Base-by-base conservation (phyloP, 2,888 invertebrate species). In the Ecliptopera silaceata region DNA sequence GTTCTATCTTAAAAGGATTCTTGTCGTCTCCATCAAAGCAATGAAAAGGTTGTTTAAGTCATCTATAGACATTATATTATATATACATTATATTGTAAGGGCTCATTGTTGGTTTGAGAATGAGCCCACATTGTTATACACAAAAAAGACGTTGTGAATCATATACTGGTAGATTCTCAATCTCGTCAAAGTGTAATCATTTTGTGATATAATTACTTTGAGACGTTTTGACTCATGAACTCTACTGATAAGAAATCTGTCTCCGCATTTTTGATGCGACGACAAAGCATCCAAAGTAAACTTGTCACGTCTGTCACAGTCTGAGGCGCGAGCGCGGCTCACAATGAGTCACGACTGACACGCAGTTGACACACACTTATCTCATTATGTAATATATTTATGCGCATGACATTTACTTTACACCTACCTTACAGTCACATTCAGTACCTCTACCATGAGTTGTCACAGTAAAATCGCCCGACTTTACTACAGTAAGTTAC, bases 11-110 rank as follows among this genome's bases (percentile, higher is more conserved):
- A 44, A 38, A 38, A 31, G 49, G 32, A 50, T 18, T 44, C 29
- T 38, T 44, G 44, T 44, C 38, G 44, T 44, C 44, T 29, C 26
- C 18, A 18, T 52, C 22, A 44, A 52, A 52, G 51, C 17, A 31
- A 44, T 36, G 18, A 52, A 52, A 44, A 15, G 10, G 48, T 22
- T 22, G 45, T 46, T 45, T 45, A 45, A 32, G 8, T 15, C 31
- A 10, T 26, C 12, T 36, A 22, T 38, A 36, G 11, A 6, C 22
- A 12, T 42, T 11, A 2, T 31, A 3, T 31, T 22, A 22, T 3
- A 6, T 22, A 22, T 22, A 4, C 22, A 3, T 3, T 31, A n/a
- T 31, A 6, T 5, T 38, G 15, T 26, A 13, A 5, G n/a, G 34
- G 34, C 22, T 46, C 26, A 47, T 26, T 38, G 47, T 29, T 26